Conservation (phyloP, 2,113 vertebrate genomes). For the Psophia crepitans region DNA sequence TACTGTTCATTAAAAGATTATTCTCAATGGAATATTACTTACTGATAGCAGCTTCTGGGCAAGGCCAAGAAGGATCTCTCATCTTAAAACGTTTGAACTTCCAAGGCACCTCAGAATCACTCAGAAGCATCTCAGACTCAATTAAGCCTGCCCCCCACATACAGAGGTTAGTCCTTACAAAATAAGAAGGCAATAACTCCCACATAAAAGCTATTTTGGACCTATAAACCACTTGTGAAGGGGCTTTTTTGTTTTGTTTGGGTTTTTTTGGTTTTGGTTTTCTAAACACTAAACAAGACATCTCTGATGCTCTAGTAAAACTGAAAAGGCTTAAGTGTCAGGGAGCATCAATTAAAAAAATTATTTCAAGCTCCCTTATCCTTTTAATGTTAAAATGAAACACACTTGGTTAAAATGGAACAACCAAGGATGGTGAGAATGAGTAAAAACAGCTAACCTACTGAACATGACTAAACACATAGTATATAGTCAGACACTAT, state of each 20-base stretch:
- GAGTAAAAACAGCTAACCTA: background rate
- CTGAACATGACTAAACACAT: background rate
- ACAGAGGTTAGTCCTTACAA: background rate
- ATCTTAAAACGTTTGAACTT: background rate
- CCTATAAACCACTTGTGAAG: background rate
- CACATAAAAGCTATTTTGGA: background rate
- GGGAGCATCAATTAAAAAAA: background rate
- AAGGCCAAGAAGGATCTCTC: background rate
- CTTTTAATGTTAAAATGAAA: background rate
- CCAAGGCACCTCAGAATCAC: background rate
- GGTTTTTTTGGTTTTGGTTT: background rate
- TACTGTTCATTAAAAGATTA: background rate
- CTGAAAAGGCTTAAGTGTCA: background rate
- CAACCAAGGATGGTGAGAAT: background rate
- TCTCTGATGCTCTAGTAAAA: background rate
- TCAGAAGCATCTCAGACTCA: background rate
- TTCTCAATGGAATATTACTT: background rate
- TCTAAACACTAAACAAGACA: background rate
- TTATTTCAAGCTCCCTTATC: too few relatives aligned
- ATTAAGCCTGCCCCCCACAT: background rate
- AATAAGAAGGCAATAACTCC: background rate
- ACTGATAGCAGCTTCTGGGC: background rate
- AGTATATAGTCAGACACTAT: background rate
- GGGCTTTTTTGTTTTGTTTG: background rate
- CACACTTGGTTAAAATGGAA: background rate